phyloP scores from a whole-genome alignment of 2,113 vertebrate species.

The Mirza zaza region DNA sequence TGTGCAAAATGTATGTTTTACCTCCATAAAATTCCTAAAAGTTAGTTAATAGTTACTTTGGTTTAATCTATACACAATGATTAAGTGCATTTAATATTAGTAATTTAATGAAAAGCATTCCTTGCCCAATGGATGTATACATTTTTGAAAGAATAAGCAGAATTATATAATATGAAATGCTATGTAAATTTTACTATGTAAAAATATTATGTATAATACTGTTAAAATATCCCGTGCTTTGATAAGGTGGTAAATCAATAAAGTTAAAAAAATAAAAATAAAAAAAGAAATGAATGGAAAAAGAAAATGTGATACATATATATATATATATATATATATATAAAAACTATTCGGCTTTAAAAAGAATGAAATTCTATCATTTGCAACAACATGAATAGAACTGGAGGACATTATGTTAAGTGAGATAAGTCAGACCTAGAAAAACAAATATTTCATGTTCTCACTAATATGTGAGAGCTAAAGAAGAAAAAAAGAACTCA shows the following conservation, averaged over 20 bases:
- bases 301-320: too few relatives aligned
- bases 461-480: too few relatives aligned
- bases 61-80: constrained; percentile 78
- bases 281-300: too few relatives aligned
- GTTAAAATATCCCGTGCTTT: constrained; percentile 87
- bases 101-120: constrained; percentile 87
- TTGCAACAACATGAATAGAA: too few relatives aligned
- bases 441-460: too few relatives aligned
- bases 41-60: constrained; percentile 13
- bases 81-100: constrained; percentile 87
- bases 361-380: too few relatives aligned
- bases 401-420: too few relatives aligned
- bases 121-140: constrained; percentile 87
- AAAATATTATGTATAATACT: constrained; percentile 87
- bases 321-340: too few relatives aligned
- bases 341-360: too few relatives aligned
- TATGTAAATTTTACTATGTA: constrained; percentile 92
- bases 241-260: constrained; percentile 89
- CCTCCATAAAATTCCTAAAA: constrained; percentile 82
- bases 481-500: too few relatives aligned
- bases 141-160: constrained; percentile 86
- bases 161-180: constrained; percentile 87
- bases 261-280: constrained; percentile 79
- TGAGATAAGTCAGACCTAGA: too few relatives aligned
- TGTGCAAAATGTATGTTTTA: constrained; percentile 84